Evolutionary conservation across 2,797 vertebrate species (phyloP).

Genomic region (Thaleichthys pacificus): DNA sequence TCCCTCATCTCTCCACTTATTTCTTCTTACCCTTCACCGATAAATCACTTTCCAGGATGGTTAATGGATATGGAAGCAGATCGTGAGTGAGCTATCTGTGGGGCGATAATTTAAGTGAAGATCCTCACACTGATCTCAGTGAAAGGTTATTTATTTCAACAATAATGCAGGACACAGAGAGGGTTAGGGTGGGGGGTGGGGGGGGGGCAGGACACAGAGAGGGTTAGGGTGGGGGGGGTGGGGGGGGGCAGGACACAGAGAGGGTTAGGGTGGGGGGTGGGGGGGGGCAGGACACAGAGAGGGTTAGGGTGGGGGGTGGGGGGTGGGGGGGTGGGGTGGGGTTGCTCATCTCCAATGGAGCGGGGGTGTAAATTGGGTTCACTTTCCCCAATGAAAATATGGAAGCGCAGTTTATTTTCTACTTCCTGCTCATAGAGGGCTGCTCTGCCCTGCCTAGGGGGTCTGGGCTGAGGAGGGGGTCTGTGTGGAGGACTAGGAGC

Average conservation of each 20-base stretch:
- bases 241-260: constrained; percentile 73
- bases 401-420: constrained; percentile 76
- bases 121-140: constrained; percentile 80
- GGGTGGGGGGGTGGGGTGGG: too few relatives aligned
- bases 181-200: constrained; percentile 71
- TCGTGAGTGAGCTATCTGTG: constrained; percentile 83
- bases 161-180: constrained; percentile 79
- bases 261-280: constrained; percentile 71
- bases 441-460: constrained; percentile 68
- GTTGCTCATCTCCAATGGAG: constrained; percentile 77
- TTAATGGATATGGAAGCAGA: constrained; percentile 83
- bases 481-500: too few relatives aligned
- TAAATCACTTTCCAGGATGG: constrained; percentile 82
- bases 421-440: constrained; percentile 75
- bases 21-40: constrained; percentile 71
- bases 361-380: constrained; percentile 79
- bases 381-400: constrained; percentile 78
- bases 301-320: constrained; percentile 71
- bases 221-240: constrained; percentile 72
- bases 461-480: constrained; percentile 46
- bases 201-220: constrained; percentile 74
- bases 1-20: constrained; percentile 25
- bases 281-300: constrained; percentile 73
- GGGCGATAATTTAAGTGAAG: constrained; percentile 83
- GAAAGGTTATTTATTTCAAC: constrained; percentile 87